phyloP scores from a whole-genome alignment of 2,888 invertebrate genomes.

The Pyrgus malvae region DNA sequence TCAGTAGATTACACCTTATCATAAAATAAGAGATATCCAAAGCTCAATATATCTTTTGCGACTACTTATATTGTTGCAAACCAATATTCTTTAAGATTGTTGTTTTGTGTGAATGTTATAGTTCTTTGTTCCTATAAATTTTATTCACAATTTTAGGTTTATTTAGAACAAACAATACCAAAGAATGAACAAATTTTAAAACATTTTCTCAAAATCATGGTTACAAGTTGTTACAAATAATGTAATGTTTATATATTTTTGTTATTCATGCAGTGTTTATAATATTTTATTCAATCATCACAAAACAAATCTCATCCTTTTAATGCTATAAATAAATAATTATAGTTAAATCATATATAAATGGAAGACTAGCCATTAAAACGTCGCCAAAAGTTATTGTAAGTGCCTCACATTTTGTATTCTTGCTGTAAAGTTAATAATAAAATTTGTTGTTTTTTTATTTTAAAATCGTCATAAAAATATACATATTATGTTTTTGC shows the following conservation, averaged over 20 bases:
- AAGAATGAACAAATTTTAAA: slow-evolving; percentile 12
- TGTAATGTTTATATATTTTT: neutral
- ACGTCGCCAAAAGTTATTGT: neutral
- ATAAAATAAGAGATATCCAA: slow-evolving; percentile 57
- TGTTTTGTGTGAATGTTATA: slow-evolving; percentile 48
- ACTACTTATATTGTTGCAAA: slow-evolving; percentile 45
- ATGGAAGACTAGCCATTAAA: neutral
- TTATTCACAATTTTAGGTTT: no score
- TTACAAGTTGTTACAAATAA: slow-evolving; percentile 3
- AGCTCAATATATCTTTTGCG: slow-evolving; percentile 55
- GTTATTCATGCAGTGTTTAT: neutral
- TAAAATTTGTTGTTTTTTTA: neutral
- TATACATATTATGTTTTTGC: neutral
- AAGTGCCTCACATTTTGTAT: slow-evolving; percentile 1
- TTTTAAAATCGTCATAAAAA: no score
- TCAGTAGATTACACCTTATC: slow-evolving; percentile 63
- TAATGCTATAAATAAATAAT: neutral
- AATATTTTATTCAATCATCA: no score
- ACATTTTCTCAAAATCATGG: neutral
- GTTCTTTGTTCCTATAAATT: slow-evolving; percentile 34
- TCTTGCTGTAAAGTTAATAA: neutral
- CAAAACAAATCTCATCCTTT: neutral
- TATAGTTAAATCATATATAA: neutral
- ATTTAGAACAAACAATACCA: slow-evolving; percentile 19
- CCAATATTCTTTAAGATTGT: slow-evolving; percentile 70